phyloP scores from a whole-genome alignment of 2,113 vertebrate species.

The Alethe castanea region DNA sequence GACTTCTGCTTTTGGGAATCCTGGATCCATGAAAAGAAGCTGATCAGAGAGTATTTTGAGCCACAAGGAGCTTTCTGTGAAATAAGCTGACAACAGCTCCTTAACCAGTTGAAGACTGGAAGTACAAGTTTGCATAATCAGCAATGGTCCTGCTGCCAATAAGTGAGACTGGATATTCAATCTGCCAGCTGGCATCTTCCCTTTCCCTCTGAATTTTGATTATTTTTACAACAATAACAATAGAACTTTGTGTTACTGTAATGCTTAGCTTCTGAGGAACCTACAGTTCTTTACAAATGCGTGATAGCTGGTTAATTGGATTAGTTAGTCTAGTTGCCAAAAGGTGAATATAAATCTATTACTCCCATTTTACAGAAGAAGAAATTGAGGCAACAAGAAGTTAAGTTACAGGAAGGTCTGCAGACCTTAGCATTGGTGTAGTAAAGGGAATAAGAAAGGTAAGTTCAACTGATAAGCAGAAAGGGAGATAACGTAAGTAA shows the following conservation, averaged over 20 bases:
- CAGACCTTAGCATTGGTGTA: background rate
- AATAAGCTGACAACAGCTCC: slow-evolving; percentile 50
- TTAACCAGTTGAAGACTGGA: slow-evolving; percentile 55
- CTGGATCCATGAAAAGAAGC: background rate
- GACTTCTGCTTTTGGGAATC: slow-evolving; percentile 6
- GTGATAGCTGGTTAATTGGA: background rate
- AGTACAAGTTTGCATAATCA: slow-evolving; percentile 17
- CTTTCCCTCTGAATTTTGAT: slow-evolving; percentile 18
- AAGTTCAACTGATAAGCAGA: background rate
- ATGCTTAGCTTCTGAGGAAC: background rate
- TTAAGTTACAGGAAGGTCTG: background rate
- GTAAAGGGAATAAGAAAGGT: background rate
- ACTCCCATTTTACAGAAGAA: background rate
- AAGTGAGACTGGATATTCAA: background rate
- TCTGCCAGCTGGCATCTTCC: slow-evolving; percentile 47
- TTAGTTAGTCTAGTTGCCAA: background rate
- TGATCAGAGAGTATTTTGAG: slow-evolving; percentile 37
- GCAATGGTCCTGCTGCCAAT: background rate
- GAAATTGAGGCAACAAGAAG: background rate
- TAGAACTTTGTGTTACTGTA: slow-evolving; percentile 3
- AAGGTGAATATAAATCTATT: background rate
- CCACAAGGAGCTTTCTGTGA: slow-evolving; percentile 23
- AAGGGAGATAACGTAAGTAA: background rate
- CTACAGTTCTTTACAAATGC: background rate
- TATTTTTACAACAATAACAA: slow-evolving; percentile 25